These are phyloP conservation scores for Hyposoter didymator DNA, from an alignment of 2,888 invertebrate species.

Conservation along the genomic window DNA sequence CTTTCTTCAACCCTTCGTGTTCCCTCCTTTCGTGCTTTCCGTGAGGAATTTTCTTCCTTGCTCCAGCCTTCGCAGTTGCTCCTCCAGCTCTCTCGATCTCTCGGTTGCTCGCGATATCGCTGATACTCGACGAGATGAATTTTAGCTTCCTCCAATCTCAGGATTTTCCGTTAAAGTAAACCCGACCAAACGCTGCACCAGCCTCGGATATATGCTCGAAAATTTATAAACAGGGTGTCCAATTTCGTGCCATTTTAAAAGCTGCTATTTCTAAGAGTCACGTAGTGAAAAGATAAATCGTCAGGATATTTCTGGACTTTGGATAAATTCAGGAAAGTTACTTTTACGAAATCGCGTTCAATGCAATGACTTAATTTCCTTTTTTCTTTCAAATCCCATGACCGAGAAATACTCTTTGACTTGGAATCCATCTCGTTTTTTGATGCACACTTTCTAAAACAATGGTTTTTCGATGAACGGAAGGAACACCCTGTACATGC, in stretches of 20 bases:
- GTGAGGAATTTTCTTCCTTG: neutral
- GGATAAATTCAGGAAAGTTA: neutral
- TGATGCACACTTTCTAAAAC: neutral
- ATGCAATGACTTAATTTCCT: neutral
- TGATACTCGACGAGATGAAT: slow-evolving; percentile 60
- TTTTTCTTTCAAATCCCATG: neutral
- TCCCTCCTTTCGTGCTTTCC: neutral
- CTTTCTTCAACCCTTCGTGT: slow-evolving; percentile 8
- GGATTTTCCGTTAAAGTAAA: slow-evolving; percentile 57
- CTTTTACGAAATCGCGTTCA: neutral
- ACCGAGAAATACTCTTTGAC: neutral
- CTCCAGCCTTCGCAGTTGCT: neutral
- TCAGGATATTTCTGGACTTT: neutral
- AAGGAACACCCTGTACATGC: neutral
- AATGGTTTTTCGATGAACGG: neutral
- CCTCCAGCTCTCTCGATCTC: neutral
- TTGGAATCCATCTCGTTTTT: neutral
- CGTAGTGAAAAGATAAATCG: neutral
- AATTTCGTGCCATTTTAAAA: neutral
- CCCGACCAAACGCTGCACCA: slow-evolving; percentile 8
- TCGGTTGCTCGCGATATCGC: slow-evolving; percentile 46
- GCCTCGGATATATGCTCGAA: slow-evolving; percentile 17
- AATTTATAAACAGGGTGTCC: neutral
- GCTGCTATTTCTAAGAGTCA: neutral
- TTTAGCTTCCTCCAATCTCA: slow-evolving; percentile 52